Evolutionary conservation across 2,888 invertebrate species (phyloP).

Genomic region (Meteorus cinctellus): DNA sequence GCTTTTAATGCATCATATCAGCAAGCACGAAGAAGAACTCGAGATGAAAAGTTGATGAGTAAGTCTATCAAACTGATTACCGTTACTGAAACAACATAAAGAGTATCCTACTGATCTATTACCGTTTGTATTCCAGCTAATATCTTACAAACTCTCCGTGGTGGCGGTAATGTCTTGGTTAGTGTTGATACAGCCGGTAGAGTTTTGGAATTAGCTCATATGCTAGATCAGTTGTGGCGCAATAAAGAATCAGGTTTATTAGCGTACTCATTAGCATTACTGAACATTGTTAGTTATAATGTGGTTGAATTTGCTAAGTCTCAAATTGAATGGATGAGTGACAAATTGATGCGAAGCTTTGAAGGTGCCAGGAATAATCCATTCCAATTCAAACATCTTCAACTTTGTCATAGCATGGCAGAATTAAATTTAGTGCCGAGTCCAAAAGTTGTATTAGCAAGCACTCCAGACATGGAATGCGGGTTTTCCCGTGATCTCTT

Average conservation of each 20-base stretch:
- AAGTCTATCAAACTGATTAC: conserved; percentile 67
- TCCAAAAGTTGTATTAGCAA: conserved; percentile 96
- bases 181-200: conserved; percentile 98
- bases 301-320: conserved; percentile 99
- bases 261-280: conserved; percentile 92
- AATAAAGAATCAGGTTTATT: conserved; percentile 96
- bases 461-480: conserved; percentile 94
- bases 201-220: conserved; percentile 95
- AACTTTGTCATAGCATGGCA: conserved; percentile 92
- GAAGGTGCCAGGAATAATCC: conserved; percentile 95
- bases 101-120: conserved; percentile 36
- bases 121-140: conserved; percentile 79
- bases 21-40: conserved; percentile 89
- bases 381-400: conserved; percentile 94
- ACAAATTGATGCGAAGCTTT: conserved; percentile 94
- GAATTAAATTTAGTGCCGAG: conserved; percentile 91
- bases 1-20: conserved; percentile 96
- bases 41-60: conserved; percentile 98
- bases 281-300: conserved; percentile 98
- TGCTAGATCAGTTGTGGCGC: conserved; percentile 95
- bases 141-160: conserved; percentile 93
- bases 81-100: neutral
- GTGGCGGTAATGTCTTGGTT: conserved; percentile 95
- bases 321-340: conserved; percentile 99
- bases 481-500: conserved; percentile 97